These are phyloP conservation scores for Colossoma macropomum DNA, from an alignment of 2,113 vertebrate genomes.

Conservation along the genomic window DNA sequence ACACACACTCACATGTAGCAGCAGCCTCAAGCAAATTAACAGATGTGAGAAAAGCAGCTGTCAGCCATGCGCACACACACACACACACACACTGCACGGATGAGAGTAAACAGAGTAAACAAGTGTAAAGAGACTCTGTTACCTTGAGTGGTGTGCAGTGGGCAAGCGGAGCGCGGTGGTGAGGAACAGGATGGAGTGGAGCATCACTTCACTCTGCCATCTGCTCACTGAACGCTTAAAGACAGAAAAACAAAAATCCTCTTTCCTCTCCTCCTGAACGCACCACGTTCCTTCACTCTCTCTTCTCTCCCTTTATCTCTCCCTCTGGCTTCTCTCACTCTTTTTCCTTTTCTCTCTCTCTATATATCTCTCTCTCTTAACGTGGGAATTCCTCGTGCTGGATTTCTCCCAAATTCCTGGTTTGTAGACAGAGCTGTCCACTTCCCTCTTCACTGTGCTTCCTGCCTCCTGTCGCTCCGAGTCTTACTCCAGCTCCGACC, in stretches of 20 bases:
- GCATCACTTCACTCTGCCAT: conserved; percentile 72
- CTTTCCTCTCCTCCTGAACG: background rate
- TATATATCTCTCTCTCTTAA: background rate
- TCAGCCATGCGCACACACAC: conserved; percentile 14
- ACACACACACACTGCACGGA: conserved; percentile 4
- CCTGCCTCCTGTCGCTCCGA: conserved; percentile 10
- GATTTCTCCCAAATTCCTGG: background rate
- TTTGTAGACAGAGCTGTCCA: conserved; percentile 9
- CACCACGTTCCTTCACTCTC: conserved; percentile 49
- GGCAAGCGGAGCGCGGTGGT: conserved; percentile 40
- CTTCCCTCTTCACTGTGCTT: conserved; percentile 18
- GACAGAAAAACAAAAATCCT: background rate
- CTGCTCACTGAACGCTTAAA: conserved; percentile 59
- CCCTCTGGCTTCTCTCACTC: background rate
- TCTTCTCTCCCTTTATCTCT: conserved; percentile 51
- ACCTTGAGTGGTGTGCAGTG: conserved; percentile 64
- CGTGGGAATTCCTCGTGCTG: background rate
- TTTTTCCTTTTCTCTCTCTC: conserved; percentile 50
- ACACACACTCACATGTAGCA: conserved; percentile 4
- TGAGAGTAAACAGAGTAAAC: conserved; percentile 45
- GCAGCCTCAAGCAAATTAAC: background rate
- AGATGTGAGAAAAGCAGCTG: conserved; percentile 22
- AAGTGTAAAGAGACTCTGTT: conserved; percentile 49
- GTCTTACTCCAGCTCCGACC: conserved; percentile 26
- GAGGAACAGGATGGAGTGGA: conserved; percentile 58